These are phyloP conservation scores for Drosophila mojavensis DNA, from an alignment of 1,140 invertebrate genomes.

Conservation along the genomic window DNA sequence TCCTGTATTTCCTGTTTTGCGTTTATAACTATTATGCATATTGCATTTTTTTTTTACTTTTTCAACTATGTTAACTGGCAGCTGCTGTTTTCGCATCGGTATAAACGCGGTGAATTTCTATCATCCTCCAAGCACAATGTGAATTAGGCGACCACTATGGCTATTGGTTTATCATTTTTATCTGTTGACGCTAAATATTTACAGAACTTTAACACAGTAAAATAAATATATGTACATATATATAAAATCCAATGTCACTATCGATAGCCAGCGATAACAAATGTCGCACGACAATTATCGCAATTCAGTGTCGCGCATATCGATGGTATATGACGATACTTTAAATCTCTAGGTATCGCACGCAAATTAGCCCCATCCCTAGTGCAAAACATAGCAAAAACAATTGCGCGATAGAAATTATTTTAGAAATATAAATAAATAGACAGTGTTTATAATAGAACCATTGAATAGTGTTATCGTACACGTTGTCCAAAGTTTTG, in stretches of 20 bases:
- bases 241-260: slow-evolving; percentile 10
- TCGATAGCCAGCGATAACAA: neutral
- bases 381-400: slow-evolving; percentile 78
- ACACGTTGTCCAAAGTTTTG: slow-evolving; percentile 9
- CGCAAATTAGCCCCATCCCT: slow-evolving; percentile 16
- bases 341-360: slow-evolving; percentile 4
- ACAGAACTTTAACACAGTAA: slow-evolving; percentile 43
- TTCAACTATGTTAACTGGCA: slow-evolving; percentile 14
- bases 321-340: neutral
- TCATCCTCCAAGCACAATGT: slow-evolving; percentile 14
- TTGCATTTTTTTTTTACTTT: slow-evolving; percentile 37
- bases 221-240: slow-evolving; percentile 39
- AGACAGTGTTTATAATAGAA: slow-evolving; percentile 27
- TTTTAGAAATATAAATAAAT: slow-evolving; percentile 37
- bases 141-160: neutral
- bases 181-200: slow-evolving; percentile 49
- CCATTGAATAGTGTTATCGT: slow-evolving; percentile 10
- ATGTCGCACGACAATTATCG: neutral
- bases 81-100: neutral
- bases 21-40: slow-evolving; percentile 49
- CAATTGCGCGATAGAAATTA: slow-evolving; percentile 74
- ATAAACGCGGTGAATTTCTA: neutral
- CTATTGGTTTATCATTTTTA: slow-evolving; percentile 28
- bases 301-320: neutral
- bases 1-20: slow-evolving; percentile 17